Percentiles rank a stretch among this genome's conserved stretches.
These are phyloP conservation scores for Gephyroberyx darwinii DNA, from an alignment of 2,797 vertebrate genomes.

Conservation along the genomic window DNA sequence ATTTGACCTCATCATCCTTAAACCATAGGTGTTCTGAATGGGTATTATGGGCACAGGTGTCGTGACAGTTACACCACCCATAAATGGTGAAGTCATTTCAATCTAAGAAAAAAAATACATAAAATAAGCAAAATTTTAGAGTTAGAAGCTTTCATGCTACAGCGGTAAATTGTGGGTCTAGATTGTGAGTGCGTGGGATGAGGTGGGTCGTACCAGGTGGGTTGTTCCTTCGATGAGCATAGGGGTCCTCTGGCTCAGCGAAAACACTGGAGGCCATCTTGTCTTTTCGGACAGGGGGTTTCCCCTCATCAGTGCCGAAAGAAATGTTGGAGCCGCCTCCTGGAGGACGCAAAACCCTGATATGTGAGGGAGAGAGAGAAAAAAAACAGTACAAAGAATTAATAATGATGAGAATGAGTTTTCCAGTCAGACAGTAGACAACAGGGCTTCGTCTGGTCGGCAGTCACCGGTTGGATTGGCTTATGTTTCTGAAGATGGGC, in stretches of 20 bases:
- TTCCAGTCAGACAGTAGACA: too few species aligned
- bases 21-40: neutral
- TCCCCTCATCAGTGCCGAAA: slow-evolving; percentile 88
- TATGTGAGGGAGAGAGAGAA: slow-evolving; percentile 9
- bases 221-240: slow-evolving; percentile 85
- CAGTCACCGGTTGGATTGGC: too few species aligned
- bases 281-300: slow-evolving; percentile 85
- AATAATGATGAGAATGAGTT: too few species aligned
- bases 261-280: slow-evolving; percentile 98
- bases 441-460: too few species aligned
- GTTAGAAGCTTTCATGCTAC: neutral
- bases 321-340: slow-evolving; percentile 95
- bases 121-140: neutral
- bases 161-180: neutral
- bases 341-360: slow-evolving; percentile 92
- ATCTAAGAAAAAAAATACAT: neutral
- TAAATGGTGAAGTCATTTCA: neutral
- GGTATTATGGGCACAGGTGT: neutral
- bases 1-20: neutral
- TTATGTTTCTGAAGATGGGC: too few species aligned
- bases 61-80: neutral
- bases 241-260: slow-evolving; percentile 91
- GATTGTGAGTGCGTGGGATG: neutral
- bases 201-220: slow-evolving; percentile 77
- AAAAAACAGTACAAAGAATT: neutral